Evolutionary conservation across 2,113 vertebrate species (phyloP), one percentile per base, ranked within the genome.

Genomic region (Lepus americanus): DNA sequence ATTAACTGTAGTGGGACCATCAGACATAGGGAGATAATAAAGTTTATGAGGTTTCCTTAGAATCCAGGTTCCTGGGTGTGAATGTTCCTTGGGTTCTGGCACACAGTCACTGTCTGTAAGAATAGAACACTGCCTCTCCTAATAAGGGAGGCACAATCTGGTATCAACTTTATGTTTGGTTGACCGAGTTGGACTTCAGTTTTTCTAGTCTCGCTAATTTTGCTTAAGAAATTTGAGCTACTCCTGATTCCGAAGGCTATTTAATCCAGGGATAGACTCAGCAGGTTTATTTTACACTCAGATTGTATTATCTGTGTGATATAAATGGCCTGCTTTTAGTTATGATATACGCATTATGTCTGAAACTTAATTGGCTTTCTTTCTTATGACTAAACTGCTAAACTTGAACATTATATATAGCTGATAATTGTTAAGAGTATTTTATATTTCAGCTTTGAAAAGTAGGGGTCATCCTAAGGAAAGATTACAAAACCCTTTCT

Each of bases 371-470:
- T 69, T 86, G 29, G 39, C 2, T 70, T 79, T 74, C 76, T 84
- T 83, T 66, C 70, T 96, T 90, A 79, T 88, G 59, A 90, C 73
- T 88, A 78, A 76, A 93, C 79, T 61, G 9, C 78, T 94, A 93
- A 96, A 95, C 8, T 74, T 92, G 79, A 94, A 66, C 44, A 53
- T 69, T 95, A 80, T 10, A 17, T 84, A 61, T 70, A 86, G 7
- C 7, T 55, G n/a, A 36, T 96, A 97, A 95, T 90, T 95, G 85
- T 92, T 86, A 92, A 94, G 25, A 61, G 61, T 89, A 61, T 90
- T 97, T 95, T 92, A 66, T 87, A 55, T 87, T 94, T 82, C 44
- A 69, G 3, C n/a, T 95, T 90, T 77, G 22, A 94, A 87, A 96
- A 80, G 31, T 64, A 87, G 4, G 14, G 87, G 66, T 80, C 93